phyloP scores from a whole-genome alignment of 2,797 vertebrate species.

The Gallinago solitaria region DNA sequence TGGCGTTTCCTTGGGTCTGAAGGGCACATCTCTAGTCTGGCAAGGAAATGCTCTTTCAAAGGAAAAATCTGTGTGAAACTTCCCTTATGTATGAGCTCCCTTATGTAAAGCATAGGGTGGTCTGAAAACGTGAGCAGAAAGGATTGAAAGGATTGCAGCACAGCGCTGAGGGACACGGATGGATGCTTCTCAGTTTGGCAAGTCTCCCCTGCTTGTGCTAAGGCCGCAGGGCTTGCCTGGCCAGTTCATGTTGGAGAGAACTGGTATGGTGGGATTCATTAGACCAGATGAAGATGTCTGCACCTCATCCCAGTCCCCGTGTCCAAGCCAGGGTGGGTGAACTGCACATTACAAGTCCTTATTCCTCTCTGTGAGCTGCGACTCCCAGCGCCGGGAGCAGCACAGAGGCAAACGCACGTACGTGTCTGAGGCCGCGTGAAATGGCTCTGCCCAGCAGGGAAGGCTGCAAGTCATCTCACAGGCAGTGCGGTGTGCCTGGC shows the following conservation, averaged over 20 bases:
- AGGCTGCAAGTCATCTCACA: neutral
- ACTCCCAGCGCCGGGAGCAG: neutral
- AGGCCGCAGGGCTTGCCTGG: neutral
- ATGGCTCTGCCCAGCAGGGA: neutral
- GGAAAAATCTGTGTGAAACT: neutral
- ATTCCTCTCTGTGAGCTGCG: neutral
- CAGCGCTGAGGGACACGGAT: neutral
- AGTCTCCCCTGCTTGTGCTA: neutral
- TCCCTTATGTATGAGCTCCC: neutral
- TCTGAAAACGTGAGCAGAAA: neutral
- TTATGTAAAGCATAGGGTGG: neutral
- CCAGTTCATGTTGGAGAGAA: neutral
- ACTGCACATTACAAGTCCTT: neutral
- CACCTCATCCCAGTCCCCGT: neutral
- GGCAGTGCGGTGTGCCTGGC: neutral
- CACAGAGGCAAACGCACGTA: neutral
- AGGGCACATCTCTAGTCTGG: neutral
- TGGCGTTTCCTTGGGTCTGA: neutral
- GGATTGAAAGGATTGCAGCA: neutral
- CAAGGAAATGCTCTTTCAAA: neutral
- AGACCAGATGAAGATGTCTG: neutral
- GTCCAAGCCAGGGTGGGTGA: rapidly evolving
- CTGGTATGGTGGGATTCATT: neutral
- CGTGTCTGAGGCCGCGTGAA: neutral
- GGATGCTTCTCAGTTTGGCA: neutral